Conservation (phyloP, 53 echinoderm and acorn worm species). For the Paracentrotus lividus region DNA sequence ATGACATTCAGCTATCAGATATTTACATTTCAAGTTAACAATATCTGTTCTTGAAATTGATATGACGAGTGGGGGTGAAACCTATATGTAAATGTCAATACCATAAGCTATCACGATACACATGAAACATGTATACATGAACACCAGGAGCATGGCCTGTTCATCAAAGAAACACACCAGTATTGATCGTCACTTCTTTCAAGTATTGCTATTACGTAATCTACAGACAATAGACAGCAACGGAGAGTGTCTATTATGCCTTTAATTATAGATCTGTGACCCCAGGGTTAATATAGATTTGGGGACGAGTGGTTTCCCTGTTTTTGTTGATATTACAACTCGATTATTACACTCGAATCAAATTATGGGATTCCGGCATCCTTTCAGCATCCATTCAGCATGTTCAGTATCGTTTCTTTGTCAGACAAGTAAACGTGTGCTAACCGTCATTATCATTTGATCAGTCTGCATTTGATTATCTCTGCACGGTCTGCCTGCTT, state of each 20-base stretch:
- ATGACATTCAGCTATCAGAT: too few relatives aligned
- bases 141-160: constrained; percentile 13
- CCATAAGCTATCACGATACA: not conserved
- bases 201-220: constrained; percentile 52
- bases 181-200: constrained; percentile 45
- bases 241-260: constrained; percentile 25
- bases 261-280: constrained; percentile 8
- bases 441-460: too few relatives aligned
- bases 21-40: too few relatives aligned
- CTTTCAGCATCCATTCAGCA: too few relatives aligned
- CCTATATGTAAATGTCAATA: not conserved
- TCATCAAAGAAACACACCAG: constrained; percentile 2
- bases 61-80: not conserved
- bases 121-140: not conserved
- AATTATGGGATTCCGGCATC: too few relatives aligned
- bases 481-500: too few relatives aligned
- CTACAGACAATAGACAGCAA: not conserved
- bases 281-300: constrained; percentile 20
- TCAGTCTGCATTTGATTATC: too few relatives aligned
- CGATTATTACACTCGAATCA: not conserved
- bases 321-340: not conserved
- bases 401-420: too few relatives aligned
- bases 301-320: not conserved
- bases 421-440: too few relatives aligned
- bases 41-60: not conserved